Evolutionary conservation across 2,113 vertebrate genomes (phyloP), one percentile per base, ranked within the genome.

Genomic region (Catharus fuscescens): DNA sequence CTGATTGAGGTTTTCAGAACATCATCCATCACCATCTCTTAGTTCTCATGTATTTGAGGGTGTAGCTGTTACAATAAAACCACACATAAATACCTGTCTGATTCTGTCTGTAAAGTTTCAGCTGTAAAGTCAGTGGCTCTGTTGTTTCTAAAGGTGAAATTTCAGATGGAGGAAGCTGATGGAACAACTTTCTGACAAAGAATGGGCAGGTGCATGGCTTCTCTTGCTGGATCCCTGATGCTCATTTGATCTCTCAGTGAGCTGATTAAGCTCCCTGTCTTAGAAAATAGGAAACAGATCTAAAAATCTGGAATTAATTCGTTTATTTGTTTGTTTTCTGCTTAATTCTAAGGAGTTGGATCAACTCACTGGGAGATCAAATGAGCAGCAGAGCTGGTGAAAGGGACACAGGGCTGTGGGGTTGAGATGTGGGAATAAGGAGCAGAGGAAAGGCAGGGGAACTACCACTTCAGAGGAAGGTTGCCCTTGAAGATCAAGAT

Each of bases 51-150:
- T 61, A 11, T 72, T 76, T 64, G 26, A 50, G 45, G 47, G 23
- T 20, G n/a, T 42, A 80, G 50, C 42, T 82, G 20, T 61, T 80
- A 18, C 3, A 16, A 13, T 77, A 50, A 80, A 59, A n/a, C 38
- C 62, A 20, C 56, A 18, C 10, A 12, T 23, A 48, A 48, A 20
- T 23, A 18, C 18, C 69, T 84, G 66, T 32, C 29, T 38, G 34
- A 40, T 90, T 79, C 53, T 79, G 0, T 44, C 64, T 52, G 61
- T 53, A 29, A 87, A 21, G n/a, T 48, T 90, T 71, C 53, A 48
- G 57, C 14, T 60, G 18, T 28, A 13, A 53, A 38, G 15, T 32
- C 0, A 0, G 24, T 72, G 48, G 34, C 45, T 72, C 29, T 0
- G 0, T 48, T 69, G n/a, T 81, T 91, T 81, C 53, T 87, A 24